Conservation (phyloP, 2,113 vertebrate genomes). For the Rissa tridactyla region DNA sequence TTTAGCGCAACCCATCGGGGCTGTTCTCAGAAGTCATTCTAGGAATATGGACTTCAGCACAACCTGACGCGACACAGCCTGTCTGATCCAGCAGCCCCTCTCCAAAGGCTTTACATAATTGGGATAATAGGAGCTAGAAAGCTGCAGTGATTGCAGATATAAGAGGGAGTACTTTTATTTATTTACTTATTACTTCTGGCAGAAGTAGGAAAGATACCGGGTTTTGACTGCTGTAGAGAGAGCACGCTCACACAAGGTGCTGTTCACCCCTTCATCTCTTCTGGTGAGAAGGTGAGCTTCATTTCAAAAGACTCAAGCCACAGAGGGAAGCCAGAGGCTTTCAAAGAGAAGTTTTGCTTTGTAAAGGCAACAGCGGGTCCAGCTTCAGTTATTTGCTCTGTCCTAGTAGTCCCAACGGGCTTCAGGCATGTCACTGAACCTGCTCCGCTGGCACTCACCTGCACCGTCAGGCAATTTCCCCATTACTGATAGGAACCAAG, state of each 20-base stretch:
- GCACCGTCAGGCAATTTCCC: neutral
- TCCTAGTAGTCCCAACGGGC: neutral
- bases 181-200: neutral
- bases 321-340: neutral
- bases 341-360: neutral
- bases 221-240: neutral
- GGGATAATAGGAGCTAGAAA: slow-evolving; percentile 13
- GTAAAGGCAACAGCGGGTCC: neutral
- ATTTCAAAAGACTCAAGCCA: neutral
- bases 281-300: neutral
- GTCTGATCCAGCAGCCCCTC: neutral
- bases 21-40: accelerated
- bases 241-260: neutral
- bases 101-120: neutral
- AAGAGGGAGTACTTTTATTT: neutral
- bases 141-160: neutral
- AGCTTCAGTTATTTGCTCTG: neutral
- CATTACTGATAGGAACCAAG: neutral
- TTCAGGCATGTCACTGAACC: neutral
- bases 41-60: neutral
- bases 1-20: accelerated
- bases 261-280: neutral
- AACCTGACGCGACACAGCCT: neutral
- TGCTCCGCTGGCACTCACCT: neutral
- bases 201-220: neutral